Evolutionary conservation across 2,888 invertebrate genomes (phyloP).

Genomic region (Nomada fabriciana): DNA sequence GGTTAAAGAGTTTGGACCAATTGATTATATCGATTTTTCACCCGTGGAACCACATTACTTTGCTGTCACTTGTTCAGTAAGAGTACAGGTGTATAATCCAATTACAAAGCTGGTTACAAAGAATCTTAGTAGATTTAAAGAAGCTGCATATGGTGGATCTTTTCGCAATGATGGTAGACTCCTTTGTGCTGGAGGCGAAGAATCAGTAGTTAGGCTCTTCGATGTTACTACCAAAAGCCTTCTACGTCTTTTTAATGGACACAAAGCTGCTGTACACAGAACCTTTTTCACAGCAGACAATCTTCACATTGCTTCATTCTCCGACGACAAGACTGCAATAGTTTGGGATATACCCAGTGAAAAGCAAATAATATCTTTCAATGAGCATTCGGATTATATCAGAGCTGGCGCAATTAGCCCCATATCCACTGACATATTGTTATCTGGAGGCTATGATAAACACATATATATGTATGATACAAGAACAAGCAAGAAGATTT

Average conservation of each 20-base stretch:
- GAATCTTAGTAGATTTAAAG: conserved; percentile 92
- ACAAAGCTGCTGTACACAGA: conserved; percentile 92
- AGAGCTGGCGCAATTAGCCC: conserved; percentile 93
- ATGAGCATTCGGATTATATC: conserved; percentile 92
- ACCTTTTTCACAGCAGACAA: conserved; percentile 93
- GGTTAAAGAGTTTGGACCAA: conserved; percentile 96
- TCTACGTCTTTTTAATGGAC: conserved; percentile 94
- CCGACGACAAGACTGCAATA: conserved; percentile 94
- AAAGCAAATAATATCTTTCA: conserved; percentile 88
- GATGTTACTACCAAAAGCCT: conserved; percentile 93
- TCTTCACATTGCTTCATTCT: conserved; percentile 92
- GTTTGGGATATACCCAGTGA: conserved; percentile 97
- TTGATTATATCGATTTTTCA: conserved; percentile 96
- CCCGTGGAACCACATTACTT: conserved; percentile 95
- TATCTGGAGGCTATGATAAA: conserved; percentile 96
- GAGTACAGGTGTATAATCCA: conserved; percentile 94
- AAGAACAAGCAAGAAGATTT: conserved; percentile 89
- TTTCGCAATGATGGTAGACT: conserved; percentile 93
- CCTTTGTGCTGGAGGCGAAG: conserved; percentile 96
- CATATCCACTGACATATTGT: conserved; percentile 90
- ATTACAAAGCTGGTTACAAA: conserved; percentile 93
- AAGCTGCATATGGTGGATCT: conserved; percentile 93
- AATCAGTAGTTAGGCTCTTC: conserved; percentile 94
- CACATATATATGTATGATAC: conserved; percentile 95
- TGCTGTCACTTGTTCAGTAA: conserved; percentile 96